Conservation (phyloP, 2,888 invertebrate species). For the Amblyteles armatorius region DNA sequence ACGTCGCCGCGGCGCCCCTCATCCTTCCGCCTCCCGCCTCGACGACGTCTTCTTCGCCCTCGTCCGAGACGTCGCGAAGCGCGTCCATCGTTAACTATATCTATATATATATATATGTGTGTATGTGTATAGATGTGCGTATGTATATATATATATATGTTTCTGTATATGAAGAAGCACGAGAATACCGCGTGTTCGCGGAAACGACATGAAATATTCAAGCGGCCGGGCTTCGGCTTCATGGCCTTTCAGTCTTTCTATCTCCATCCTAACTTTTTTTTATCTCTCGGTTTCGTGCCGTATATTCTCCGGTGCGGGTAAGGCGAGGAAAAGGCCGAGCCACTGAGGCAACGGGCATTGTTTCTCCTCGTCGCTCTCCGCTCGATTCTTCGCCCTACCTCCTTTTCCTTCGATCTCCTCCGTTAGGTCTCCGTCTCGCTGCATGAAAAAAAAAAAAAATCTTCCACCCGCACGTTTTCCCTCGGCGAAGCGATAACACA, state of each 20-base stretch:
- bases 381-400: slow-evolving; percentile 6
- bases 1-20: slow-evolving; percentile 43
- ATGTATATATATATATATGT: no score
- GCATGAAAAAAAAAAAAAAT: not conserved
- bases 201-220: slow-evolving; percentile 80
- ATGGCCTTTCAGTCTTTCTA: slow-evolving; percentile 59
- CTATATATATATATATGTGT: no score
- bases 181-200: slow-evolving; percentile 67
- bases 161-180: slow-evolving; percentile 7
- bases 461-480: slow-evolving; percentile 1
- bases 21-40: not conserved
- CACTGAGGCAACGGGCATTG: slow-evolving; percentile 11
- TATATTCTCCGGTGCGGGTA: slow-evolving; percentile 17
- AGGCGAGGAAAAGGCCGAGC: slow-evolving; percentile 2
- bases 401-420: not conserved
- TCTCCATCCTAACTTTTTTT: slow-evolving; percentile 46
- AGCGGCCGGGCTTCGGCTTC: slow-evolving; percentile 69
- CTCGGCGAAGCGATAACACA: not conserved
- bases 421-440: slow-evolving; percentile 8
- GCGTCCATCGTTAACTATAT: not conserved
- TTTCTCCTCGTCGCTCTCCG: slow-evolving; percentile 26
- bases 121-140: no score
- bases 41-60: slow-evolving; percentile 38
- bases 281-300: slow-evolving; percentile 24
- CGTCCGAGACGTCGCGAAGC: slow-evolving; percentile 24